Base-by-base conservation (phyloP, 1,140 invertebrate genomes). In the Megathymus violae region DNA sequence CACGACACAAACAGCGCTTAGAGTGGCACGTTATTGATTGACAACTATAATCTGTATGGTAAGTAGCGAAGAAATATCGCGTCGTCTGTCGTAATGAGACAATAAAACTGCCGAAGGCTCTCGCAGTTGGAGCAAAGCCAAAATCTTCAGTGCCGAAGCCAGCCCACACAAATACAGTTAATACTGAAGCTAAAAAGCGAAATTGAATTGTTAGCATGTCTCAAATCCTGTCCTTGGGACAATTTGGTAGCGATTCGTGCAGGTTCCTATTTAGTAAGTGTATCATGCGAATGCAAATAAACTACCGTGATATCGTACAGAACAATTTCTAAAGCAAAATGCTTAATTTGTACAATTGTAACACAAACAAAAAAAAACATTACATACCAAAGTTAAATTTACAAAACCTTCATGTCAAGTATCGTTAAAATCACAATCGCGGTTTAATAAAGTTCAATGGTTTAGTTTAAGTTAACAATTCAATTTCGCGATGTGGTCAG, bases 131-230 rank as follows among this genome's bases (percentile, higher is more conserved):
- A 82, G 72, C 67, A 51, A 76, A 80, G 81, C 85, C 79, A 87
- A 85, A 73, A 69, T 68, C 64, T 75, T 74, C 60, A 71, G 81
- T 69, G 79, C 73, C 71, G 69, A 84, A 88, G 83, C 84, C 73
- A 67, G 73, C 65, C 74, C 80, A 74, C 83, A 84, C 75, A 80
- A 79, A 80, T 78, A 62, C 71, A 79, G 71, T 80, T 65, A 69
- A 77, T 78, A 82, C 68, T 72, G 68, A 74, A 88, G 87, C 87
- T 80, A 87, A 81, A 82, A 90, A 88, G 85, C 88, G 86, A 90
- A 90, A 90, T 89, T 88, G 86, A 88, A 90, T 90, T 90, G 88
- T 90, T 87, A 76, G 79, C 76, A 74, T 81, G 78, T 82, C n/a
- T 48, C 46, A 46, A 56, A 58, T 58, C 19, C 83, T 80, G 76